Conservation (phyloP, 2,888 invertebrate species). For the Calameuta pallipes region DNA sequence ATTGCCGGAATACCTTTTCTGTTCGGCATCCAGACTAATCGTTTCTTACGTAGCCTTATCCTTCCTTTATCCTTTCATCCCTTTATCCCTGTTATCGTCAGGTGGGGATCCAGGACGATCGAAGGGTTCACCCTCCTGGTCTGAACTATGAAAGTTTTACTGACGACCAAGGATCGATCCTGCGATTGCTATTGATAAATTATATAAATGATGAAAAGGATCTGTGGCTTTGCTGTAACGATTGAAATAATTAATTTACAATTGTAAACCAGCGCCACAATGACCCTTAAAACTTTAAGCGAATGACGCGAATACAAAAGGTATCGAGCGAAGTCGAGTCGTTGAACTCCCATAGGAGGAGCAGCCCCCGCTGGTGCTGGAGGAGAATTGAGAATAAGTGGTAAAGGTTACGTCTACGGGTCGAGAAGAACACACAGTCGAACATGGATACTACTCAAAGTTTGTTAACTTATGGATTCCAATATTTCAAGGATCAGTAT, state of each 20-base stretch:
- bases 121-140: not conserved
- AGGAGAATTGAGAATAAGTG: not conserved
- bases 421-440: not conserved
- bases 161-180: not conserved
- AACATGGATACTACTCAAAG: not conserved
- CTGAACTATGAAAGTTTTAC: not conserved
- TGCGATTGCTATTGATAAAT: not conserved
- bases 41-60: not conserved
- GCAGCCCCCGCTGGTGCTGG: not conserved
- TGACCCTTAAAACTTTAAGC: not conserved
- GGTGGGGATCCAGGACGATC: not conserved
- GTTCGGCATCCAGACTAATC: not conserved
- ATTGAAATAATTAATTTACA: not conserved
- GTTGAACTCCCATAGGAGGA: not conserved
- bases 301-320: not conserved
- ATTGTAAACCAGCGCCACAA: not conserved
- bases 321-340: not conserved
- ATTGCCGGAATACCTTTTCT: not conserved
- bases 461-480: not conserved
- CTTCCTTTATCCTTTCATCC: not conserved
- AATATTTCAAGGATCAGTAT: not conserved
- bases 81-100: not conserved
- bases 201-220: not conserved
- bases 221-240: not conserved
- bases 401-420: not conserved